Conservation (phyloP, 2,888 invertebrate genomes). For the Coenonympha glycerion region DNA sequence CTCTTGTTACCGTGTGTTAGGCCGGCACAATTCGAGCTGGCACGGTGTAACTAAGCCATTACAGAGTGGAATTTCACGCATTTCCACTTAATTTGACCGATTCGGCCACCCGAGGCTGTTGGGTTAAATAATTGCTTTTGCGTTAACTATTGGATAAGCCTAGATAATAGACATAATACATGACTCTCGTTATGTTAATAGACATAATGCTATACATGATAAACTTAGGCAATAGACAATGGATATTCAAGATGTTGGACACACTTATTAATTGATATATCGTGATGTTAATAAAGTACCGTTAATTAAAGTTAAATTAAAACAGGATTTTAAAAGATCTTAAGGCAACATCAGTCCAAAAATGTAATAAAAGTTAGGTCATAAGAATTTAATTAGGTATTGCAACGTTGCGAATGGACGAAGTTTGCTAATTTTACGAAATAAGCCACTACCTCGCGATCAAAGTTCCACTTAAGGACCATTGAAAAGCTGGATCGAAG, state of each 20-base stretch:
- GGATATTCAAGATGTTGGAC: too few species aligned
- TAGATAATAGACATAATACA: conserved; percentile 7
- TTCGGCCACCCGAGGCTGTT: conserved; percentile 3
- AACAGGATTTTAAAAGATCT: too few species aligned
- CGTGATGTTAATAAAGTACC: too few species aligned
- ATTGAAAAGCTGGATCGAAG: background rate
- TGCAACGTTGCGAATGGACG: background rate
- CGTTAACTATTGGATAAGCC: conserved; percentile 9
- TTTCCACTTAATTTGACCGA: conserved; percentile 6
- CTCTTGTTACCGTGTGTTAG: too few species aligned
- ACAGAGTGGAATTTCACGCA: conserved; percentile 8
- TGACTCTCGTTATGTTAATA: conserved; percentile 7
- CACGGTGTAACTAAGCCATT: too few species aligned
- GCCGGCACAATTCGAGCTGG: too few species aligned
- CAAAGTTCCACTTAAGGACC: background rate
- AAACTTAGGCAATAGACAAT: too few species aligned
- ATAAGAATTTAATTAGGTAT: background rate
- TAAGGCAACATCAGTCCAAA: too few species aligned
- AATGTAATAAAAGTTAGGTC: background rate
- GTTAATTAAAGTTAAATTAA: too few species aligned
- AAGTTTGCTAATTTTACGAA: conserved; percentile 2
- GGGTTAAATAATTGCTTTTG: conserved; percentile 12
- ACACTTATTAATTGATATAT: too few species aligned
- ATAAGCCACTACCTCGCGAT: background rate
- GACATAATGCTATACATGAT: too few species aligned